A percentile compares a stretch with the other conserved stretches of the same genome.
phyloP scores from a whole-genome alignment of 2,888 invertebrate genomes.

The Drosophila paracracens region DNA sequence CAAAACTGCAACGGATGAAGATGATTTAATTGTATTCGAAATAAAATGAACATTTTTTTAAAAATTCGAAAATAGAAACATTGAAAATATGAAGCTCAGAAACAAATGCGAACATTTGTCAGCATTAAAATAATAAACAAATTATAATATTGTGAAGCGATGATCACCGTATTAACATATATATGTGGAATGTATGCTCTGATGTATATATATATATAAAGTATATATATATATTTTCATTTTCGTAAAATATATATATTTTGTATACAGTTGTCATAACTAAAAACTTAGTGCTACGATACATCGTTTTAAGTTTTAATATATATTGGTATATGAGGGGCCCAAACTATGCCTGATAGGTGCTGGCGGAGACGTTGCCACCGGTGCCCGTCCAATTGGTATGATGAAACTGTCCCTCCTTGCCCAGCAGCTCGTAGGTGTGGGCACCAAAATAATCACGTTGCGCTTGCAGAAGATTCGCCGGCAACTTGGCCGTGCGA shows the following conservation, averaged over 20 bases:
- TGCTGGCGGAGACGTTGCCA: constrained; percentile 97
- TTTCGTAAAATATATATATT: too few relatives aligned
- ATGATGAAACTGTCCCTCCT: constrained; percentile 96
- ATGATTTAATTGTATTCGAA: not conserved
- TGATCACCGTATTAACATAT: not conserved
- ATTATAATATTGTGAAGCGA: not conserved
- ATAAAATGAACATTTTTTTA: not conserved
- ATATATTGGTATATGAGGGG: not conserved
- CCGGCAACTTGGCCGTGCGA: constrained; percentile 93
- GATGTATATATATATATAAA: not conserved
- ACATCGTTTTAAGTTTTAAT: too few relatives aligned
- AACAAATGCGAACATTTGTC: not conserved
- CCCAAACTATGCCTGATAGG: constrained; percentile 90
- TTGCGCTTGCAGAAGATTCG: constrained; percentile 98
- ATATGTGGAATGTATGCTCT: constrained; percentile 39
- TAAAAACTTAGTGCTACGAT: too few relatives aligned
- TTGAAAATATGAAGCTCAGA: not conserved
- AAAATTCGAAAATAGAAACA: not conserved
- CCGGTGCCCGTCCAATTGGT: constrained; percentile 99
- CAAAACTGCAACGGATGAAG: not conserved
- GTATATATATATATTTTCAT: not conserved
- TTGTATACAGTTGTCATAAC: too few relatives aligned
- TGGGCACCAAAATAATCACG: constrained; percentile 99
- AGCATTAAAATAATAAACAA: not conserved
- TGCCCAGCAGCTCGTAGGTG: constrained; percentile 95